phyloP scores from a whole-genome alignment of 1,140 invertebrate species.

The Sitophilus oryzae region DNA sequence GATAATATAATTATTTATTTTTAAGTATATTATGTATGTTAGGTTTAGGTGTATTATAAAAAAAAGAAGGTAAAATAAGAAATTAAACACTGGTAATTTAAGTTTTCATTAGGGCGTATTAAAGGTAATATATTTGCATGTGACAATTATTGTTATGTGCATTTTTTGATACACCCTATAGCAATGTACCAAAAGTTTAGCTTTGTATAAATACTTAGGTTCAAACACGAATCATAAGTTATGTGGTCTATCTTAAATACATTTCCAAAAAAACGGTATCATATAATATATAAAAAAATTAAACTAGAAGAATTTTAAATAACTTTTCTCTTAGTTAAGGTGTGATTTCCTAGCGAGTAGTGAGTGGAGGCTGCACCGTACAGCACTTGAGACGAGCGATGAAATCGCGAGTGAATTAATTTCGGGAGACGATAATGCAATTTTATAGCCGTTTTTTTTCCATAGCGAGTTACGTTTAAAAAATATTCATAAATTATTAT shows the following conservation, averaged over 20 bases:
- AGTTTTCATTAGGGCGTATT: neutral
- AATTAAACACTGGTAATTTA: neutral
- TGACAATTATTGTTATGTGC: neutral
- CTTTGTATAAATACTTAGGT: conserved; percentile 1
- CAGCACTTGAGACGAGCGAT: no score
- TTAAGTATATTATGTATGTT: conserved; percentile 15
- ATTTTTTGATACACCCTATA: neutral
- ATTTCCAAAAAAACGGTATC: no score
- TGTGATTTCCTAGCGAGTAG: no score
- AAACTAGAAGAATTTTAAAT: no score
- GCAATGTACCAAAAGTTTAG: neutral
- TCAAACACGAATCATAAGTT: neutral
- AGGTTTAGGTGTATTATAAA: conserved; percentile 10
- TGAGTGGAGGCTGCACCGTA: no score
- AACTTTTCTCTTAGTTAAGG: no score
- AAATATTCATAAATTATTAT: no score
- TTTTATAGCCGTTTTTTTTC: no score
- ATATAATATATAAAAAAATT: no score
- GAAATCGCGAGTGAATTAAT: no score
- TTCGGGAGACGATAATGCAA: no score
- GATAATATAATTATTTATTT: conserved; percentile 18
- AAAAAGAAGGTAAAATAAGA: neutral
- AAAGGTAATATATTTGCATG: neutral
- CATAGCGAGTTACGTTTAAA: no score
- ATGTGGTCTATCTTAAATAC: neutral